A percentile compares a stretch with the other conserved stretches of the same genome.
These are phyloP conservation scores for Cephus rjabovi DNA, from an alignment of 2,888 invertebrate species.

Conservation along the genomic window DNA sequence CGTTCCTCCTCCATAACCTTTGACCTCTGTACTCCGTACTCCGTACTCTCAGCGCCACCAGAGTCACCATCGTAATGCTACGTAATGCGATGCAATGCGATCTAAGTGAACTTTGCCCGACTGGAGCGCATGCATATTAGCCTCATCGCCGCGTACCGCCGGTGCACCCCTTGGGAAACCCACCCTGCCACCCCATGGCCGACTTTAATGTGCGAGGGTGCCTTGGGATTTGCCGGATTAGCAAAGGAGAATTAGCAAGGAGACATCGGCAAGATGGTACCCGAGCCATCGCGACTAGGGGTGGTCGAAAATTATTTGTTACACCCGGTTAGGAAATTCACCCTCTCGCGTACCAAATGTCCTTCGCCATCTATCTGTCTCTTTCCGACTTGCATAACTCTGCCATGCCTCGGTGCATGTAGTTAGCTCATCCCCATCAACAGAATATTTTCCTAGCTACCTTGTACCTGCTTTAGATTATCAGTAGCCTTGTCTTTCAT, in stretches of 20 bases:
- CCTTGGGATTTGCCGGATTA: slow-evolving; percentile 57
- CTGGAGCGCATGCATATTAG: slow-evolving; percentile 53
- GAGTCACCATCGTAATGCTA: slow-evolving; percentile 39
- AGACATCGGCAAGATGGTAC: slow-evolving; percentile 46
- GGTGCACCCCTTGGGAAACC: slow-evolving; percentile 11
- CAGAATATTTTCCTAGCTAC: too few species aligned
- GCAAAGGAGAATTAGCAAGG: slow-evolving; percentile 52
- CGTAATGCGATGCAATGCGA: slow-evolving; percentile 48
- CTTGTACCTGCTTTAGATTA: too few species aligned
- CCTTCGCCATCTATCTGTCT: background rate
- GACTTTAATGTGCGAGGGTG: slow-evolving; percentile 53
- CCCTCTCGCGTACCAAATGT: background rate
- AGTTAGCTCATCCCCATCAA: too few species aligned
- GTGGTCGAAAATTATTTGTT: slow-evolving; percentile 20
- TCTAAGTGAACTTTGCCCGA: slow-evolving; percentile 51
- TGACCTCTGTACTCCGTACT: background rate
- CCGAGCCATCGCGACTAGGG: background rate
- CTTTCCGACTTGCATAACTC: background rate
- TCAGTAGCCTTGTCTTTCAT: too few species aligned
- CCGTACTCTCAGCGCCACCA: background rate
- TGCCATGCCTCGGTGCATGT: too few species aligned
- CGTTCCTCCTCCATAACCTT: background rate
- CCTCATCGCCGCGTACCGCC: slow-evolving; percentile 41
- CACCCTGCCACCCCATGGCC: slow-evolving; percentile 30
- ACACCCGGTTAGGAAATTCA: slow-evolving; percentile 16